These are phyloP conservation scores for Linurgus olivaceus DNA, from an alignment of 2,797 vertebrate genomes.

Conservation along the genomic window DNA sequence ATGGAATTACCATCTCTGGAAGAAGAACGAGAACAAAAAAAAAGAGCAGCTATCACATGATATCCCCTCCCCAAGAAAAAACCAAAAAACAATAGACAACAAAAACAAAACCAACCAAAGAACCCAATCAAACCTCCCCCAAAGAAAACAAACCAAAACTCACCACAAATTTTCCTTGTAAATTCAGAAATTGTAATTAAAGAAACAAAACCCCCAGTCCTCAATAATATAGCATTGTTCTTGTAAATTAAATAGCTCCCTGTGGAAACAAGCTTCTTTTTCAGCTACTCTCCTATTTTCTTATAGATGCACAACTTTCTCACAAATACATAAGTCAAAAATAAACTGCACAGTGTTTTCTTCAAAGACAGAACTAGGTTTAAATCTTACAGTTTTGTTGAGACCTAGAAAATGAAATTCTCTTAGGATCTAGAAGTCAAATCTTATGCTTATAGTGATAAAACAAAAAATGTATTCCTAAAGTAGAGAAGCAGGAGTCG, in stretches of 20 bases:
- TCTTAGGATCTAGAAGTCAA: not conserved
- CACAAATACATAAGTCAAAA: not conserved
- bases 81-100: no score
- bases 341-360: not conserved
- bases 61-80: fast-evolving
- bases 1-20: not conserved
- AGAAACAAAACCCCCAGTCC: not conserved
- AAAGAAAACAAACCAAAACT: not conserved
- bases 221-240: not conserved
- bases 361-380: not conserved
- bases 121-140: fast-evolving
- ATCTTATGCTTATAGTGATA: not conserved
- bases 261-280: not conserved
- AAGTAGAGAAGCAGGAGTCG: not conserved
- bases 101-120: not conserved
- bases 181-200: not conserved
- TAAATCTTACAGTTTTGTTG: not conserved
- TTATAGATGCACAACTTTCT: not conserved
- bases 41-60: not conserved
- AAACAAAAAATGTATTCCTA: not conserved
- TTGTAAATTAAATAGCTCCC: not conserved
- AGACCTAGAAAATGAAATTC: not conserved
- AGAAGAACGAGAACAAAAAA: not conserved
- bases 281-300: not conserved
- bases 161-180: not conserved